Percentiles rank a stretch among this genome's conserved stretches.
Conservation (phyloP, 2,888 invertebrate species). For the Beris morrisii region DNA sequence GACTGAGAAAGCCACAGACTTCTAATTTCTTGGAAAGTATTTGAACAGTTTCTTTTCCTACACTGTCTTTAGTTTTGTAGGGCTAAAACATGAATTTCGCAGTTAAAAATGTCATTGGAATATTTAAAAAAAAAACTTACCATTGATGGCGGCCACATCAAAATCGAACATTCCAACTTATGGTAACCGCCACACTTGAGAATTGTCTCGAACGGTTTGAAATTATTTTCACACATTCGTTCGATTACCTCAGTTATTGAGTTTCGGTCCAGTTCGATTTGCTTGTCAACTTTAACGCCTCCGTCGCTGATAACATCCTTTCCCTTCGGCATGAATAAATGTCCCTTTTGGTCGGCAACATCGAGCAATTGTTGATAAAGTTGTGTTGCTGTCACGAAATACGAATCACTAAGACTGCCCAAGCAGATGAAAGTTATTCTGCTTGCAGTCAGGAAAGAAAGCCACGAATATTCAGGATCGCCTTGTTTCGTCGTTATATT, state of each 20-base stretch:
- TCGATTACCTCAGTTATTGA: conserved; percentile 40
- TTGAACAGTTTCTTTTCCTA: conserved; percentile 36
- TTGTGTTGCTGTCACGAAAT: conserved; percentile 53
- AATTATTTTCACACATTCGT: conserved; percentile 72
- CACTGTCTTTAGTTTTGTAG: conserved; percentile 41
- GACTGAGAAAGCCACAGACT: conserved; percentile 85
- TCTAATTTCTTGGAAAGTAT: conserved; percentile 74
- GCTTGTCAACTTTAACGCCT: not conserved
- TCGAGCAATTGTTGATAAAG: conserved; percentile 79
- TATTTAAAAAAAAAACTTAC: conserved; percentile 51
- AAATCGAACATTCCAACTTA: conserved; percentile 69
- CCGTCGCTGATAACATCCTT: conserved; percentile 28
- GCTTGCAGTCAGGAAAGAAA: conserved; percentile 79
- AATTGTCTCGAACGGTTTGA: conserved; percentile 70
- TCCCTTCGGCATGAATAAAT: conserved; percentile 63
- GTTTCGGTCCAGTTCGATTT: conserved; percentile 12
- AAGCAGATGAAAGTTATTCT: conserved; percentile 77
- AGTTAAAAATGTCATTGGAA: conserved; percentile 22
- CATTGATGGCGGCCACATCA: conserved; percentile 74
- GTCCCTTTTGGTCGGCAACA: conserved; percentile 68
- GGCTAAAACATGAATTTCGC: conserved; percentile 43
- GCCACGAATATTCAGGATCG: conserved; percentile 59
- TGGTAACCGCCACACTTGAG: conserved; percentile 68
- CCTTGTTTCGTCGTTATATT: conserved; percentile 44
- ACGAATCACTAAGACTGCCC: conserved; percentile 65